Evolutionary conservation across 2,113 vertebrate genomes (phyloP).

Genomic region (Columba janthina): DNA sequence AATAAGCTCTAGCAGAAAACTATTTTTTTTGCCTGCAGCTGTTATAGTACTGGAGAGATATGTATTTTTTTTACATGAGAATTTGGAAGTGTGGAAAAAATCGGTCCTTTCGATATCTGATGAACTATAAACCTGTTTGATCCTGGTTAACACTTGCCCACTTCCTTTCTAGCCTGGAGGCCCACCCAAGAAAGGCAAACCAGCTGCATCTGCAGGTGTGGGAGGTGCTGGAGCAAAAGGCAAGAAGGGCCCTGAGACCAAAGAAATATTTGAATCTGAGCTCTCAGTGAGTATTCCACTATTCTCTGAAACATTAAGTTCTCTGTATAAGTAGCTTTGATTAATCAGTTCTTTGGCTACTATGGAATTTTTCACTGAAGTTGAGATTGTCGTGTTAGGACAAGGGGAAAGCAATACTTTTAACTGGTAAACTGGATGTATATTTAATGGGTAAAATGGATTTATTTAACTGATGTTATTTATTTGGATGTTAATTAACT

Average conservation of each 20-base stretch:
- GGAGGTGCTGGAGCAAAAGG: conserved; percentile 79
- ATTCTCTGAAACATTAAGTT: fast-evolving
- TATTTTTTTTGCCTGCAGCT: neutral
- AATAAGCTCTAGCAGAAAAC: neutral
- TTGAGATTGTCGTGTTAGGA: neutral
- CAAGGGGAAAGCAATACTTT: neutral
- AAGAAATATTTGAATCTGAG: conserved; percentile 87
- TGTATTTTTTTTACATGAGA: fast-evolving
- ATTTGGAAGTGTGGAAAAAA: neutral
- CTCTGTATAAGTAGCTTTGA: neutral
- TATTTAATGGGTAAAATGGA: no score
- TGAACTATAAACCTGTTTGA: neutral
- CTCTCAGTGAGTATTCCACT: conserved; percentile 84
- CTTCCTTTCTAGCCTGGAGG: conserved; percentile 78
- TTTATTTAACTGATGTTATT: no score
- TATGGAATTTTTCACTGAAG: neutral
- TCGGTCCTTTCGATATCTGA: neutral
- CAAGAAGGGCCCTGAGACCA: conserved; percentile 85
- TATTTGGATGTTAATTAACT: no score
- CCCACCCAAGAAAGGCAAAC: conserved; percentile 87
- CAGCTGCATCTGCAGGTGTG: conserved; percentile 53
- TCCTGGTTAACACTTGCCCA: neutral
- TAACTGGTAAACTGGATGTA: neutral
- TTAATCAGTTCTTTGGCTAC: neutral
- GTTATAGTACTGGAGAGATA: neutral